Conservation (phyloP, 2,888 invertebrate species). For the Exocentrus adspersus region DNA sequence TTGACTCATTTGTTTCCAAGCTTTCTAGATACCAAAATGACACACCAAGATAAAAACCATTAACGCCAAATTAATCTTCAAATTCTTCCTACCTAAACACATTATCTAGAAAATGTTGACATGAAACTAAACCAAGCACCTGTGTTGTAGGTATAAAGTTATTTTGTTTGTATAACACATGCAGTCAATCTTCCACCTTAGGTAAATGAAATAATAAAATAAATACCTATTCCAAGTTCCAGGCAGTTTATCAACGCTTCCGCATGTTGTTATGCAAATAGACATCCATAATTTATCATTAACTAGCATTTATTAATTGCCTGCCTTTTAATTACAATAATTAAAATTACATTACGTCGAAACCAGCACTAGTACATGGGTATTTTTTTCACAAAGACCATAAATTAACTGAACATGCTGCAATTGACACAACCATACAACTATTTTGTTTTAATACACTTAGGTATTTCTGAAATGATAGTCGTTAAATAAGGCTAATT, state of each 20-base stretch:
- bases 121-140: too few relatives aligned
- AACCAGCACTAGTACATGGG: background rate
- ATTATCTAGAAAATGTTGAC: too few relatives aligned
- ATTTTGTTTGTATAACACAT: too few relatives aligned
- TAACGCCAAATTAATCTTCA: too few relatives aligned
- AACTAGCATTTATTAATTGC: slow-evolving; percentile 16
- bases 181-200: too few relatives aligned
- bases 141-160: too few relatives aligned
- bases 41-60: too few relatives aligned
- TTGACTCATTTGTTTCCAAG: too few relatives aligned
- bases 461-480: slow-evolving; percentile 8
- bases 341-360: slow-evolving; percentile 16
- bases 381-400: background rate
- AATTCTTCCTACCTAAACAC: too few relatives aligned
- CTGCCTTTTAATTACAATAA: slow-evolving; percentile 20
- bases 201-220: too few relatives aligned
- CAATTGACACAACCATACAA: slow-evolving; percentile 21
- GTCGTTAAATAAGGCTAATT: slow-evolving; percentile 36
- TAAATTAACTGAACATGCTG: slow-evolving; percentile 4
- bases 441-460: slow-evolving; percentile 9
- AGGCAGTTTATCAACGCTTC: slow-evolving; percentile 15
- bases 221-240: background rate
- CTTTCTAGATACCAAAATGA: too few relatives aligned
- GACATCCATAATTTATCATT: slow-evolving; percentile 8
- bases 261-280: slow-evolving; percentile 23